A percentile compares a stretch with the other conserved stretches of the same genome.
These are phyloP conservation scores for Danaus plexippus DNA, from an alignment of 1,140 invertebrate genomes.

Conservation along the genomic window DNA sequence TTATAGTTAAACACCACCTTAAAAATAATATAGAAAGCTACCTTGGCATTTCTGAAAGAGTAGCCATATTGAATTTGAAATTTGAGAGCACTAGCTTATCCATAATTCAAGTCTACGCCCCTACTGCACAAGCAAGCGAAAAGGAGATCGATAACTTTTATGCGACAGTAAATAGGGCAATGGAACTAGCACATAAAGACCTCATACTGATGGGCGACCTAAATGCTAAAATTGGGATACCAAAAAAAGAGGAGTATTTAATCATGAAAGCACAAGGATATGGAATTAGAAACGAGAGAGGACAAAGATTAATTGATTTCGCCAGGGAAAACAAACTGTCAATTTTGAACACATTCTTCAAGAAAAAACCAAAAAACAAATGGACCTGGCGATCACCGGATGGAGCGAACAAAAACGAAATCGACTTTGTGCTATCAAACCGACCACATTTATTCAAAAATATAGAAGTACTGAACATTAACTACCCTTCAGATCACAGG, in stretches of 20 bases:
- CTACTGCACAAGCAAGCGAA: constrained; percentile 1
- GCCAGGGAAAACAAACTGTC: constrained; percentile 3
- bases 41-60: constrained; percentile 3
- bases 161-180: constrained; percentile 4
- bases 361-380: background rate
- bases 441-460: constrained; percentile 1
- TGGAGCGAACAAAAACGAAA: constrained; percentile 2
- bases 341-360: constrained; percentile 4
- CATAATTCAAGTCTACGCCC: constrained; percentile 13
- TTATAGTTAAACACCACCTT: constrained; percentile 20
- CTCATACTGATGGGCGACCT: constrained; percentile 9
- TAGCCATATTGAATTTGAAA: constrained; percentile 6
- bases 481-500: no score
- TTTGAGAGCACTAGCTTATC: background rate
- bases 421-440: constrained; percentile 5
- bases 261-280: background rate
- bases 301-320: constrained; percentile 5
- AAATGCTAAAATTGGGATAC: constrained; percentile 7
- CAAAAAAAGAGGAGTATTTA: constrained; percentile 5
- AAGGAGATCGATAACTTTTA: constrained; percentile 5
- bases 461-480: background rate
- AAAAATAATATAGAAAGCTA: constrained; percentile 6
- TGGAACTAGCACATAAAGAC: constrained; percentile 5
- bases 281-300: constrained; percentile 9
- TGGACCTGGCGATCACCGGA: constrained; percentile 6